Base-by-base conservation (phyloP, 2,888 invertebrate species). In the Tenodera sinensis region DNA sequence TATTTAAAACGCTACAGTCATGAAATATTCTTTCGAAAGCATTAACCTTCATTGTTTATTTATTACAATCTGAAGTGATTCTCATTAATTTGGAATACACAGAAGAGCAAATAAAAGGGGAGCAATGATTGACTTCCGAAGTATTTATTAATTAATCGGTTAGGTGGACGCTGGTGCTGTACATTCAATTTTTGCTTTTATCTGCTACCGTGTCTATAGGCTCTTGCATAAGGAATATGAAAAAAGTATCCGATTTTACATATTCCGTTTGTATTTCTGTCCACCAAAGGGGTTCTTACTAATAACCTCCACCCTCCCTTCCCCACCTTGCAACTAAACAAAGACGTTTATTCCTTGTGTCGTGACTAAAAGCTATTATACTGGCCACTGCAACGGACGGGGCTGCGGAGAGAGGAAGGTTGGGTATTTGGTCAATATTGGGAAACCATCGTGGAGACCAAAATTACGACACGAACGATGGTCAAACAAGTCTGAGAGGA, bases 361-460 rank as follows among this genome's bases (percentile, higher is more conserved):
- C 54, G 54, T 71, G 54, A 71, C 54, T 71, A 71, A 71, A 71
- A 71, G 54, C 54, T 71, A 71, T 71, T 71, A 42, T 42, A 71
- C 54, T 71, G 54, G 20, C 54, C 54, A 71, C 15, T 71, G 25
- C 6, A 71, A 71, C 54, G 54, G 54, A 20, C 54, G 25, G 54
- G 25, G 6, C 54, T 71, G 20, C 2, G 20, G 54, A 71, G 54
- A 20, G 54, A 25, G 20, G 54, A 71, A 1, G 54, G 20, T 20
- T 71, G 54, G 20, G 20, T 71, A 71, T 71, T 87, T 87, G 87
- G 87, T 87, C 87, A 87, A 87, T 87, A 87, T 87, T 87, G 82
- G 54, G 87, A 87, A 87, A 87, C 87, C 87, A 87, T 87, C 81
- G 87, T 28, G 87, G 87, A n/a, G 87, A 82, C 82, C 34, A 15